These are phyloP conservation scores for Oncorhynchus kisutch DNA, from an alignment of 2,113 vertebrate species.

Conservation along the genomic window DNA sequence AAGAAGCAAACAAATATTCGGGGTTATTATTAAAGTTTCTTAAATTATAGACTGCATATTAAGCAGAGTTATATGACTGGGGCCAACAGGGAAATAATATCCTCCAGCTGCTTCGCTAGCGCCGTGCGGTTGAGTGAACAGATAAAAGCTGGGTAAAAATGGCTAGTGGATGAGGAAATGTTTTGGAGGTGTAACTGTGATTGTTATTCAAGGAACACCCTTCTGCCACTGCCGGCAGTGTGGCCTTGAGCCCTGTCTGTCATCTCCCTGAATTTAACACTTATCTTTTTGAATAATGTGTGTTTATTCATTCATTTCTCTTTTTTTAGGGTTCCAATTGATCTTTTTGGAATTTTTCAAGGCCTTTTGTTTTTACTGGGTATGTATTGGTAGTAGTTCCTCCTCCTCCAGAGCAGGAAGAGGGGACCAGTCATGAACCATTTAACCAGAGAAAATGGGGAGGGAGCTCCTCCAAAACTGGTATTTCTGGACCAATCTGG, in stretches of 20 bases:
- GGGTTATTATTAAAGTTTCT: constrained; percentile 75
- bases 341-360: constrained; percentile 72
- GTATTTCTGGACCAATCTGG: constrained; percentile 82
- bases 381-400: constrained; percentile 32
- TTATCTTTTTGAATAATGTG: constrained; percentile 41
- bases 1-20: constrained; percentile 66
- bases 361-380: constrained; percentile 66
- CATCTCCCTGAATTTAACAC: constrained; percentile 72
- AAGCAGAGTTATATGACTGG: constrained; percentile 77
- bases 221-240: constrained; percentile 59
- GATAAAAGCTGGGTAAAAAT: constrained; percentile 77
- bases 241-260: constrained; percentile 73
- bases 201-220: constrained; percentile 79
- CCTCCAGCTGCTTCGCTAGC: constrained; percentile 72
- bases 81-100: constrained; percentile 81
- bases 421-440: constrained; percentile 79
- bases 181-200: constrained; percentile 77
- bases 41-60: constrained; percentile 81
- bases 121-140: constrained; percentile 75
- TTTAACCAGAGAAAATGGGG: constrained; percentile 78
- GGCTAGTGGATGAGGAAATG: constrained; percentile 77
- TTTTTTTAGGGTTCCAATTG: constrained; percentile 69
- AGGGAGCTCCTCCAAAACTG: constrained; percentile 80
- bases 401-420: constrained; percentile 51
- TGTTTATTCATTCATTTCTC: constrained; percentile 71